A percentile compares a stretch with the other conserved stretches of the same genome.
These are phyloP conservation scores for Oligia strigilis DNA, from an alignment of 2,888 invertebrate genomes.

Conservation along the genomic window DNA sequence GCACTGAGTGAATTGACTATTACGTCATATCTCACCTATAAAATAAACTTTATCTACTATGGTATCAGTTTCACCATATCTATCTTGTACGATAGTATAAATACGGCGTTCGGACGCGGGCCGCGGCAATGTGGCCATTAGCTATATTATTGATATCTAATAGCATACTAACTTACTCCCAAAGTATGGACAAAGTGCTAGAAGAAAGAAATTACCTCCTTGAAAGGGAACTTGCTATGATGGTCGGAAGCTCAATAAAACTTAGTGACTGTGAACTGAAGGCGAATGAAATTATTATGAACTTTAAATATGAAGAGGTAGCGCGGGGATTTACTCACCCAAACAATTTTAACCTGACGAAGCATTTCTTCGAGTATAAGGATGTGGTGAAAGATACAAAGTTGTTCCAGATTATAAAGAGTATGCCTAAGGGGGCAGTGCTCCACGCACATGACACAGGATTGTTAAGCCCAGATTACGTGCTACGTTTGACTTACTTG, in stretches of 20 bases:
- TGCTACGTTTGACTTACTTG: slow-evolving; percentile 91
- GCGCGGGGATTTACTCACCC: slow-evolving; percentile 86
- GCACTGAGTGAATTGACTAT: slow-evolving; percentile 23
- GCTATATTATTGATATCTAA: slow-evolving; percentile 59
- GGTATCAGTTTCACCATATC: slow-evolving; percentile 57
- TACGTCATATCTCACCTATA: slow-evolving; percentile 44
- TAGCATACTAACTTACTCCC: slow-evolving; percentile 50
- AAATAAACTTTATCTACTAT: slow-evolving; percentile 38
- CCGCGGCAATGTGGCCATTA: slow-evolving; percentile 71
- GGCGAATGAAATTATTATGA: slow-evolving; percentile 91
- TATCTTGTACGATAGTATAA: slow-evolving; percentile 67
- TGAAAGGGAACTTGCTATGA: slow-evolving; percentile 83
- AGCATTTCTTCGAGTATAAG: slow-evolving; percentile 92
- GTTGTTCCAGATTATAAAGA: slow-evolving; percentile 91
- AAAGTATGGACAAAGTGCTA: slow-evolving; percentile 62
- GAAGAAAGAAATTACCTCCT: slow-evolving; percentile 85
- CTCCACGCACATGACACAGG: slow-evolving; percentile 93
- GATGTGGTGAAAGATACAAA: slow-evolving; percentile 90
- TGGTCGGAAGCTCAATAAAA: slow-evolving; percentile 89
- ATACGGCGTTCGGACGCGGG: slow-evolving; percentile 34
- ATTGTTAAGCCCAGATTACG: slow-evolving; percentile 91
- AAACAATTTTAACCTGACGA: slow-evolving; percentile 90
- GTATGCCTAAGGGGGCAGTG: slow-evolving; percentile 94
- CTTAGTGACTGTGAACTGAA: slow-evolving; percentile 88
- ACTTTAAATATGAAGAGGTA: slow-evolving; percentile 88